Base-by-base conservation (phyloP, 2,888 invertebrate species). In the Tryphoninae sp. region DNA sequence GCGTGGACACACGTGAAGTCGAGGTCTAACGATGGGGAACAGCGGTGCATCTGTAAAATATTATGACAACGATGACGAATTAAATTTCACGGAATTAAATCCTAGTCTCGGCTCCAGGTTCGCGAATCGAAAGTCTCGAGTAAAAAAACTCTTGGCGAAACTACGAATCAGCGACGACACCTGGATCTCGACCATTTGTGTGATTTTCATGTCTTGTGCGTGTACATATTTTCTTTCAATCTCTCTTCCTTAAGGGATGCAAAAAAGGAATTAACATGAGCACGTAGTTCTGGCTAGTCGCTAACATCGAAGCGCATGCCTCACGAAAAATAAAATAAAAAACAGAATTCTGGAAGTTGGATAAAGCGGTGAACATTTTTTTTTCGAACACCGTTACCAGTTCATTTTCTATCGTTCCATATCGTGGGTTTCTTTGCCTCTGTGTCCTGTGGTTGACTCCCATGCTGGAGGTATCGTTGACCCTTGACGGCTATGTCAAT, bases 1-100 rank as follows among this genome's bases (percentile, higher is more conserved):
- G 53, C 90, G 89, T 19, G 91, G 91, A 72, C 92, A 92, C 8
- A 91, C 89, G 86, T 92, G 91, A 9, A 91, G 87, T 26, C 91
- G 87, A 42, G 92, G 91, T 85, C 90, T 90, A 74, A 92, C 90
- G 84, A 92, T 92, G 81, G 92, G 92, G 85, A 92, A 92, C 81
- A 91, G 86, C 55, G 90, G 91, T 2, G 90, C 84, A 86, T 92
- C 92, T 92, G 91, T 42, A 91, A 89, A 87, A 86, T 81, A 74
- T 81, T 23, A 64, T 58, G 62, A 71, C 67, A 81, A 73, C 68
- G 55, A 75, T 59, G 67, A 55, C 53, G 58, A 49, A 65, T 78
- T 82, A 71, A 72, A 80, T 51, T 71, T 61, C 51, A 71, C 22
- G 65, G 40, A 22, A 53, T 74, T 22, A 58, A 26, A 53, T 62